Evolutionary conservation across 2,888 invertebrate species (phyloP).

Genomic region (Tuberolachnus salignus): DNA sequence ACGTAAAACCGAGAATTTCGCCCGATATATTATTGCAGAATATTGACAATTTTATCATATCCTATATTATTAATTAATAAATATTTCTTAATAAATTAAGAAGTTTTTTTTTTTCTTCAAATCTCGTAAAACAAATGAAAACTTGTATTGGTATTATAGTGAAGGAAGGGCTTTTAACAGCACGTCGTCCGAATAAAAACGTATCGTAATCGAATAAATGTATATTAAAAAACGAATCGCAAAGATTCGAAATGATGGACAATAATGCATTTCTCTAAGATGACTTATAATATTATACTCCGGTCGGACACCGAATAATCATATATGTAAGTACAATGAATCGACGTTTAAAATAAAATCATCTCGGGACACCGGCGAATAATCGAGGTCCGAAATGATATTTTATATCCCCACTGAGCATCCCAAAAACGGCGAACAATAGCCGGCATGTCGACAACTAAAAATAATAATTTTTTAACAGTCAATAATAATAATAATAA

Average conservation of each 20-base stretch:
- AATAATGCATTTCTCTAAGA: neutral
- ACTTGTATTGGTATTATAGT: no score
- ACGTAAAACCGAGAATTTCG: no score
- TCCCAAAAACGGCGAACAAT: constrained; percentile 45
- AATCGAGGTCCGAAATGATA: neutral
- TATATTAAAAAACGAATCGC: neutral
- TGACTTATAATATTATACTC: neutral
- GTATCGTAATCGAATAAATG: neutral
- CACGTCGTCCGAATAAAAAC: no score
- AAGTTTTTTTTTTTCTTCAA: no score
- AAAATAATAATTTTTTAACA: constrained; percentile 16
- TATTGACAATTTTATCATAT: no score
- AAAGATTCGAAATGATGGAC: no score
- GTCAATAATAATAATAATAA: neutral
- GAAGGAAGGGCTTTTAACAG: no score
- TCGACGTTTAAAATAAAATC: constrained; percentile 18
- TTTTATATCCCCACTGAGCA: neutral
- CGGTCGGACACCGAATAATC: no score
- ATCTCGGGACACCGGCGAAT: neutral
- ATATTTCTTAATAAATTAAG: no score
- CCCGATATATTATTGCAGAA: no score
- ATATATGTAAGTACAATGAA: neutral
- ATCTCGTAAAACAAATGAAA: no score
- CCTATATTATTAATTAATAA: no score
- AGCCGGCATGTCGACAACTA: neutral